These are phyloP conservation scores for Hydrocynus forskahlii DNA, from an alignment of 2,797 vertebrate genomes.

Conservation along the genomic window DNA sequence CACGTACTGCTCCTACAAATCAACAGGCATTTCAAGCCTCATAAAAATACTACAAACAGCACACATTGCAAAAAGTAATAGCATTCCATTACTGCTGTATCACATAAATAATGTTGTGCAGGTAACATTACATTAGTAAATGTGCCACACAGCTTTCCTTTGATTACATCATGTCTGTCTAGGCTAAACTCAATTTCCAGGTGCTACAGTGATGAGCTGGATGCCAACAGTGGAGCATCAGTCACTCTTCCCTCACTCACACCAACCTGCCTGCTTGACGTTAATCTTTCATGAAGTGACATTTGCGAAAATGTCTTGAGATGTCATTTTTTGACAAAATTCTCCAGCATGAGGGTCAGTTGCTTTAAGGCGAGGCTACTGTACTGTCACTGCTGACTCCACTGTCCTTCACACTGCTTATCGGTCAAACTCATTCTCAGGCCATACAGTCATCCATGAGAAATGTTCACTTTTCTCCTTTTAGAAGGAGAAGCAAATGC, in stretches of 20 bases:
- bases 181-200: conserved; percentile 5
- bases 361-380: conserved; percentile 29
- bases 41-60: background rate
- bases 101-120: background rate
- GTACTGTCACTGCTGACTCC: conserved; percentile 28
- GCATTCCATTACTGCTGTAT: background rate
- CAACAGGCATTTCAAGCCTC: background rate
- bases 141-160: conserved; percentile 2
- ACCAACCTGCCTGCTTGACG: conserved; percentile 48
- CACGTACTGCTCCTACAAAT: conserved; percentile 91
- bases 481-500: background rate
- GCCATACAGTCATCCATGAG: conserved; percentile 2
- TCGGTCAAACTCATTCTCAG: conserved; percentile 29
- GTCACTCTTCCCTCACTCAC: conserved; percentile 34
- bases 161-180: background rate
- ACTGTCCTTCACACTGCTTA: conserved; percentile 20
- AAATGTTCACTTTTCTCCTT: background rate
- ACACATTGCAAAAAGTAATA: background rate
- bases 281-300: conserved; percentile 64
- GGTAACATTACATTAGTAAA: background rate
- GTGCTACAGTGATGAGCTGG: conserved; percentile 1
- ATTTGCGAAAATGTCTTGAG: conserved; percentile 59
- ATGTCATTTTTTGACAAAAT: conserved; percentile 58
- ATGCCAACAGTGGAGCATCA: conserved; percentile 5
- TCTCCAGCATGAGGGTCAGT: conserved; percentile 46